phyloP scores from a whole-genome alignment of 2,797 vertebrate genomes.

The Mormyrops boulengeri region DNA sequence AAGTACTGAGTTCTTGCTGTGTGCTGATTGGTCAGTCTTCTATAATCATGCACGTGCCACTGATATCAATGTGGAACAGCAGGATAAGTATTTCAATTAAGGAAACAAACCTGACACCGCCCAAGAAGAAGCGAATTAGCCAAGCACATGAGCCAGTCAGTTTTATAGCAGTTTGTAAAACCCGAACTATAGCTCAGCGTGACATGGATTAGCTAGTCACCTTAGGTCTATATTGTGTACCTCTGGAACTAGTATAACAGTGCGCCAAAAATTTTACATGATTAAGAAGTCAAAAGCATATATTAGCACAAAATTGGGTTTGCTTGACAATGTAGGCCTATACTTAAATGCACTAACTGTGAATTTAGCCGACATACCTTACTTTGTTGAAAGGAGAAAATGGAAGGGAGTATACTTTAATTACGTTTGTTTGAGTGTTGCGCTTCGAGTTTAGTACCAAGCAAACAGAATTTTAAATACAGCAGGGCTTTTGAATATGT shows the following conservation, averaged over 20 bases:
- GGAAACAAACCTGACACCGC: neutral
- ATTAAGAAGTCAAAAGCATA: neutral
- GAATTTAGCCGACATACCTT: neutral
- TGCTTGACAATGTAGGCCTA: neutral
- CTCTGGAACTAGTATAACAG: neutral
- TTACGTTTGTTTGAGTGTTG: neutral
- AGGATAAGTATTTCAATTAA: neutral
- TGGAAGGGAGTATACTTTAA: neutral
- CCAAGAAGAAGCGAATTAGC: neutral
- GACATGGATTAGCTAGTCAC: neutral
- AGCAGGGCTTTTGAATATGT: neutral
- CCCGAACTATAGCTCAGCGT: neutral
- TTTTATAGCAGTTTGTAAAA: neutral
- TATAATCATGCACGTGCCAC: neutral
- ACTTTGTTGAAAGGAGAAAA: neutral
- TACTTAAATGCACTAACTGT: neutral
- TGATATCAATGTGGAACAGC: neutral
- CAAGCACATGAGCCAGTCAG: neutral
- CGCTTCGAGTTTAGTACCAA: neutral
- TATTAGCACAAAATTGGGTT: neutral
- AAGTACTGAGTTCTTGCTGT: neutral
- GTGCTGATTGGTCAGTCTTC: neutral
- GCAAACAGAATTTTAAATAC: neutral
- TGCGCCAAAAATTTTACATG: neutral
- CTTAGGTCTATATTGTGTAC: neutral